Evolutionary conservation across 2,113 vertebrate species (phyloP), one percentile per base, ranked within the genome.

Genomic region (Cyanoderma ruficeps): DNA sequence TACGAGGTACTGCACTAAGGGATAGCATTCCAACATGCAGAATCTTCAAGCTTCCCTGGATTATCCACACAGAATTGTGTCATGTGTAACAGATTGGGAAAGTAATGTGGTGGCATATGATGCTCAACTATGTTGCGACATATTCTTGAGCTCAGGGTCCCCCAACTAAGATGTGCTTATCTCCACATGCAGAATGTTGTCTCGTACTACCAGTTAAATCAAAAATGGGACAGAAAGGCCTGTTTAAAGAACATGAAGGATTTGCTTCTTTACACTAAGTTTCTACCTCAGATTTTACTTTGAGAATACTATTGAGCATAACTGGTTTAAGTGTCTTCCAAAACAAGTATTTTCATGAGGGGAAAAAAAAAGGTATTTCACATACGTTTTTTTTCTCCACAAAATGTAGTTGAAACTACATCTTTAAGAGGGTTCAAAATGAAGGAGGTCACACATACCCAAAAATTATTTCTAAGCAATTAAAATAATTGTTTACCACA

Each of bases 151-250:
- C 17, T 83, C 52, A 63, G 33, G 47, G 37, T 31, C 8, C 6
- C 22, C 41, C 60, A 71, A 60, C 28, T 55, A 33, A 72, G 49
- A 28, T 64, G 35, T 67, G 30, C 18, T 60, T 60, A 87, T 27
- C 57, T 76, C 49, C 22, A 44, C 6, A 15, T 39, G 24, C 31
- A 78, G 44, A 55, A 78, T 4, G 9, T 4, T 21, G 7, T 56
- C 42, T 10, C 0, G 0, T 19, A 81, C 25, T 60, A 75, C 68
- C 6, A 44, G 13, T 64, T 41, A 20, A 64, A 52, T 50, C 5
- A 64, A 64, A 92, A 74, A 67, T 3, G 5, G 30, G 47, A 93
- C 9, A 37, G 46, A 46, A 50, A 81, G 24, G 55, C 33, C 49
- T 53, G 14, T 22, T 50, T 70, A 69, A 74, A 88, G 27, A 87